These are phyloP conservation scores for Heteromormyrus szaboi DNA, from an alignment of 2,797 vertebrate genomes.

Conservation along the genomic window DNA sequence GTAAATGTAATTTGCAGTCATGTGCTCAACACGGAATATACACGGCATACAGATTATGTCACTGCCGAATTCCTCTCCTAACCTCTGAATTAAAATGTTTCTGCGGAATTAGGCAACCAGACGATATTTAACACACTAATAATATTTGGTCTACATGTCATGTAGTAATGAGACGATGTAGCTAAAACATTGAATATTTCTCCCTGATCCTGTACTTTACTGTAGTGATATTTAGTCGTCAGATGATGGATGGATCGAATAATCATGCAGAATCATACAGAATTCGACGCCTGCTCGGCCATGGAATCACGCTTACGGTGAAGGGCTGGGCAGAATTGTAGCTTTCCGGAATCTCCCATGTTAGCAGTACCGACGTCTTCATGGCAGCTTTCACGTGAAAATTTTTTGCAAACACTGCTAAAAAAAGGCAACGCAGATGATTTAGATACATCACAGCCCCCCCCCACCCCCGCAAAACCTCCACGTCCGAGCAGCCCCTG, in stretches of 20 bases:
- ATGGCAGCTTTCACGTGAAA: constrained; percentile 98
- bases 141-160: not conserved
- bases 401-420: constrained; percentile 99
- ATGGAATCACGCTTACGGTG: constrained; percentile 71
- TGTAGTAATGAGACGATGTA: not conserved
- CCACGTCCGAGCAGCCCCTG: not conserved
- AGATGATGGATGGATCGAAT: not conserved
- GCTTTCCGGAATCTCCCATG: constrained; percentile 98
- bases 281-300: not conserved
- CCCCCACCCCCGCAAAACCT: too few species aligned
- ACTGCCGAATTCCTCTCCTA: not conserved
- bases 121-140: not conserved
- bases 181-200: not conserved
- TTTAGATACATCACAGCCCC: constrained; percentile 68
- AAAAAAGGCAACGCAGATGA: constrained; percentile 80
- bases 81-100: not conserved
- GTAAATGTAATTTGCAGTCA: not conserved
- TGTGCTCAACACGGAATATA: not conserved
- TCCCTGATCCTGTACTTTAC: not conserved
- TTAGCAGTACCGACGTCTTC: constrained; percentile 95
- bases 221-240: not conserved
- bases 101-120: not conserved
- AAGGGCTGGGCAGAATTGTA: constrained; percentile 96
- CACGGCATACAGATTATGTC: not conserved
- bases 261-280: not conserved